Evolutionary conservation across 2,113 vertebrate species (phyloP).

Genomic region (Syngnathus scovelli): DNA sequence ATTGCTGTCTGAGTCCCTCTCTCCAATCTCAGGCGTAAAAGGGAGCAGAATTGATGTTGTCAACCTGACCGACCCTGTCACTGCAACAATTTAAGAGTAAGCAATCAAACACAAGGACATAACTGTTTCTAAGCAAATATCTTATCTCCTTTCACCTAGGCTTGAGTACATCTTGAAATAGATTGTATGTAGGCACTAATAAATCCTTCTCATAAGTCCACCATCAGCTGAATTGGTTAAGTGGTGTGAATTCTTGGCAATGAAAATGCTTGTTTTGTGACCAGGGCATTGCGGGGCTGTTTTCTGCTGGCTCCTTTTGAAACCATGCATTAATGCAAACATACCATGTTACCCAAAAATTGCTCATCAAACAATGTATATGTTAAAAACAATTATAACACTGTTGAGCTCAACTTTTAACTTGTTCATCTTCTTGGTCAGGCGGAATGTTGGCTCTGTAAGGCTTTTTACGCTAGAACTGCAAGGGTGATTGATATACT

Average conservation of each 20-base stretch:
- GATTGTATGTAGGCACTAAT: background rate
- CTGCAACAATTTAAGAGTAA: slow-evolving; percentile 1
- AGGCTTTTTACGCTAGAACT: too few species aligned
- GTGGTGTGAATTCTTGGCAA: background rate
- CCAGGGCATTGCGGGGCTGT: background rate
- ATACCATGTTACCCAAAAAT: too few species aligned
- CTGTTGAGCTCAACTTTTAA: too few species aligned
- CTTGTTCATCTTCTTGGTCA: too few species aligned
- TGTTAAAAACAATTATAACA: too few species aligned
- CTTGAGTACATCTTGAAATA: slow-evolving; percentile 5
- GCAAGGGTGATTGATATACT: too few species aligned
- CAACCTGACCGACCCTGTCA: background rate
- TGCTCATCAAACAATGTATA: too few species aligned
- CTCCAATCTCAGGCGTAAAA: background rate
- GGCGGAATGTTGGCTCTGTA: too few species aligned
- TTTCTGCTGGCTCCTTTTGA: background rate
- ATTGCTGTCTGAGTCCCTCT: background rate
- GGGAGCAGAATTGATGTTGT: background rate
- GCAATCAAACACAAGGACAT: background rate
- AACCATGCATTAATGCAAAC: background rate
- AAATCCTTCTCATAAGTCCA: background rate
- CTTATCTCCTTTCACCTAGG: background rate
- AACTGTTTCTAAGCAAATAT: background rate
- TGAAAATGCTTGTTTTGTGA: background rate
- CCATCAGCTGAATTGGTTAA: background rate